phyloP scores from a whole-genome alignment of 2,113 vertebrate genomes.

The Morone chrysops region DNA sequence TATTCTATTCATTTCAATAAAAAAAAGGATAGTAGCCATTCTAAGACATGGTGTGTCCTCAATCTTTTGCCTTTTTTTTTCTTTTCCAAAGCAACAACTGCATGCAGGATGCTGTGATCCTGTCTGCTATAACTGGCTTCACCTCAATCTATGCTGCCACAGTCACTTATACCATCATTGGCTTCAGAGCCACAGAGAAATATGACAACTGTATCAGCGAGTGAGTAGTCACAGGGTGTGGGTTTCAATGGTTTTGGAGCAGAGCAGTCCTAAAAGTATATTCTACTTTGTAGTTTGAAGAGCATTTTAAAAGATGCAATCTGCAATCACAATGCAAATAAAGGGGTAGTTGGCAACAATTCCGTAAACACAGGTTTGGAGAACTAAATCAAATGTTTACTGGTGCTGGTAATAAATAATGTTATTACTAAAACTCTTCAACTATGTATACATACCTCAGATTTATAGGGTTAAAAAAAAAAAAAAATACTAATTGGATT shows the following conservation, averaged over 20 bases:
- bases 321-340: neutral
- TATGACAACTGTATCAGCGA: slow-evolving; percentile 86
- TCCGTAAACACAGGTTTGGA: neutral
- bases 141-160: slow-evolving; percentile 91
- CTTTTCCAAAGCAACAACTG: slow-evolving; percentile 89
- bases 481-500: neutral
- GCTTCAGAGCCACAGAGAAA: slow-evolving; percentile 91
- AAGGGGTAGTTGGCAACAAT: no score
- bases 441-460: neutral
- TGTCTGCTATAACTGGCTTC: slow-evolving; percentile 90
- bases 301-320: neutral
- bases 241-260: neutral
- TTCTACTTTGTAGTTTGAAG: neutral
- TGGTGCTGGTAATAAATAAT: neutral
- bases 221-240: slow-evolving; percentile 76
- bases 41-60: neutral
- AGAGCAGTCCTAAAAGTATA: neutral
- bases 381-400: neutral
- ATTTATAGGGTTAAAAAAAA: neutral
- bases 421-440: no score
- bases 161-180: slow-evolving; percentile 93
- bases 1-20: neutral
- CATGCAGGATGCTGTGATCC: slow-evolving; percentile 88
- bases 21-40: neutral
- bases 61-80: neutral